Base-by-base conservation (phyloP, 1,140 invertebrate genomes). In the Cydia amplana region DNA sequence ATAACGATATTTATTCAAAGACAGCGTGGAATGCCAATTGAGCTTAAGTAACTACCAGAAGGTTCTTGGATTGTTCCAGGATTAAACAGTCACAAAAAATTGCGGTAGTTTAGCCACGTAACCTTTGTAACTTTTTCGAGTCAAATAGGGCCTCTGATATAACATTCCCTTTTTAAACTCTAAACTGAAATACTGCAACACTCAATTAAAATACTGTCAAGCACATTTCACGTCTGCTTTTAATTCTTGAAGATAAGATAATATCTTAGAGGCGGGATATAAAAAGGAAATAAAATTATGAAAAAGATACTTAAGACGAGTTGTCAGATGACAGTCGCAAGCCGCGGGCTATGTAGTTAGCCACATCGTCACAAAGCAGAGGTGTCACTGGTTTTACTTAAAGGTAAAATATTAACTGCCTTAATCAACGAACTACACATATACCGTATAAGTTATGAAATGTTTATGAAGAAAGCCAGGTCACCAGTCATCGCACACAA, bases 321-420 rank as follows among this genome's bases (percentile, higher is more conserved):
- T 82, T 89, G 87, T 86, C 85, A 88, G 84, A 83, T 88, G 87
- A 85, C 87, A 88, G 81, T 83, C 83, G 74, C 86, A 85, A 82
- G 83, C 76, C 75, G 74, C 73, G 76, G 72, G 76, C 80, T 55
- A 43, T 63, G 79, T 82, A 65, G 80, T 84, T 79, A 78, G 79
- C 2, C 32, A 36, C 65, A 70, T 32, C 65, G 36, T 12, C 25
- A 14, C 16, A n/a, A 1, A 18, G 5, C 65, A 70, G 65, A 70
- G 65, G 65, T 25, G 6, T 14, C 63, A 65, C 63, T 65, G 2
- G 16, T 32, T 32, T 65, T 32, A 28, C 4, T 32, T 5, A 32
- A n/a, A 14, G 4, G 12, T 43, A 43, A 43, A 43, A 28, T 28
- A 28, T 28, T 28, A 28, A 28, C n/a, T n/a, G n/a, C n/a, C n/a